phyloP scores from a whole-genome alignment of 1,140 invertebrate species.

The Brachionus sp. region DNA sequence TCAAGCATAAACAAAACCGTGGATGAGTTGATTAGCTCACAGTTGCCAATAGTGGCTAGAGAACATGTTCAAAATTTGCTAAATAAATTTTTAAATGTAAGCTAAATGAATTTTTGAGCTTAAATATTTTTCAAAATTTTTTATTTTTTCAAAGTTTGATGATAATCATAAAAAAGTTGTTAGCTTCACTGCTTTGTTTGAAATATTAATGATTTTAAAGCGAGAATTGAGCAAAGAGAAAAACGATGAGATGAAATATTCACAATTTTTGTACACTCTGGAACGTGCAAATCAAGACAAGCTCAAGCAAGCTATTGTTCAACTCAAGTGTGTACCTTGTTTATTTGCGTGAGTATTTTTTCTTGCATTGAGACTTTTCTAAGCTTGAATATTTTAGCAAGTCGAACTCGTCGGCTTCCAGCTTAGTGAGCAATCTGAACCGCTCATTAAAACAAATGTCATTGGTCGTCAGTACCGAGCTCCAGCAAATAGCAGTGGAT shows the following conservation, averaged over 20 bases:
- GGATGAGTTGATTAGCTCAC: slow-evolving; percentile 3
- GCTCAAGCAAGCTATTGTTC: slow-evolving; percentile 38
- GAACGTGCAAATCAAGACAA: slow-evolving; percentile 44
- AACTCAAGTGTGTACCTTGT: slow-evolving; percentile 44
- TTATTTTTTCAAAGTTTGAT: neutral
- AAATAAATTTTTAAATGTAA: slow-evolving; percentile 41
- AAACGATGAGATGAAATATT: slow-evolving; percentile 45
- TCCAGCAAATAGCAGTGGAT: slow-evolving; percentile 32
- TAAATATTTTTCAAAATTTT: neutral
- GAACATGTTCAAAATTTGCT: slow-evolving; percentile 11
- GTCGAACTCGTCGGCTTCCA: neutral
- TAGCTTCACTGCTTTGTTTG: slow-evolving; percentile 19
- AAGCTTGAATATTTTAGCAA: neutral
- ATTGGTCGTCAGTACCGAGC: slow-evolving; percentile 22
- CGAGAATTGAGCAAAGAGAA: slow-evolving; percentile 43
- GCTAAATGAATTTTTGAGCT: neutral
- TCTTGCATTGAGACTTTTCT: neutral
- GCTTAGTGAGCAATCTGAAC: slow-evolving; percentile 7
- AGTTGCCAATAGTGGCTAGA: slow-evolving; percentile 11
- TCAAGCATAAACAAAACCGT: slow-evolving; percentile 2
- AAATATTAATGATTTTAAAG: slow-evolving; percentile 42
- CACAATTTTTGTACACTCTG: slow-evolving; percentile 37
- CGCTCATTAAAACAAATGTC: slow-evolving; percentile 34
- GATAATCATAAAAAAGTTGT: slow-evolving; percentile 5
- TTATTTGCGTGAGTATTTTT: slow-evolving; percentile 16